phyloP scores from a whole-genome alignment of 2,888 invertebrate genomes.

The Ennomos quercinarius region DNA sequence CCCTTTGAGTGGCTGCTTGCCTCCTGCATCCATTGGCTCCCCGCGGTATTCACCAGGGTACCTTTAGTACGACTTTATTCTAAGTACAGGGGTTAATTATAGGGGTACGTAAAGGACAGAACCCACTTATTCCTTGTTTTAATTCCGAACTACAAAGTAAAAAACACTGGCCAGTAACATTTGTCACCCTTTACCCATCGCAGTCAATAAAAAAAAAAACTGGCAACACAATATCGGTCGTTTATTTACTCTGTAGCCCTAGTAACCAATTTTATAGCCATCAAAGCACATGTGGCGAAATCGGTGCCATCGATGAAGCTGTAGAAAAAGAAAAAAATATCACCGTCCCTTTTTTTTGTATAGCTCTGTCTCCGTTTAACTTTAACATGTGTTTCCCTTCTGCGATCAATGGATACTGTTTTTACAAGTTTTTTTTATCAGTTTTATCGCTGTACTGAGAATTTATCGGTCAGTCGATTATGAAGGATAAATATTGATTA shows the following conservation, averaged over 20 bases:
- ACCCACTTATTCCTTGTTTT: too few species aligned
- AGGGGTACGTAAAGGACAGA: too few species aligned
- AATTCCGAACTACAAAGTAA: too few species aligned
- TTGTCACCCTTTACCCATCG: slow-evolving; percentile 10
- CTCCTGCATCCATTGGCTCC: too few species aligned
- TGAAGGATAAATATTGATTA: slow-evolving; percentile 23
- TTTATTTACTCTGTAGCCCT: slow-evolving; percentile 37
- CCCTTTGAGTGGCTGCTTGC: too few species aligned
- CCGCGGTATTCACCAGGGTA: too few species aligned
- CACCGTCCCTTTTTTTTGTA: slow-evolving; percentile 49
- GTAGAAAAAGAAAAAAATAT: slow-evolving; percentile 55
- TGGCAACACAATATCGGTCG: slow-evolving; percentile 12
- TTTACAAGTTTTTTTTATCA: slow-evolving; percentile 50
- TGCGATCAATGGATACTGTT: slow-evolving; percentile 73
- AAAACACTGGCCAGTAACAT: slow-evolving; percentile 4
- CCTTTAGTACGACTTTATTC: too few species aligned
- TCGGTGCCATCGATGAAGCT: slow-evolving; percentile 61
- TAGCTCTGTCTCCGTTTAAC: slow-evolving; percentile 53
- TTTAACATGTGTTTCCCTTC: slow-evolving; percentile 71
- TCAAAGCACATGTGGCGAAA: slow-evolving; percentile 71
- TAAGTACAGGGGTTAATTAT: too few species aligned
- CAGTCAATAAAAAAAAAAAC: slow-evolving; percentile 15
- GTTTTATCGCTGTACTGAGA: slow-evolving; percentile 48
- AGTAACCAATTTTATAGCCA: slow-evolving; percentile 59
- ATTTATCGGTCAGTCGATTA: slow-evolving; percentile 42